Evolutionary conservation across 2,888 invertebrate species (phyloP).

Genomic region (Dermolepida albohirtum): DNA sequence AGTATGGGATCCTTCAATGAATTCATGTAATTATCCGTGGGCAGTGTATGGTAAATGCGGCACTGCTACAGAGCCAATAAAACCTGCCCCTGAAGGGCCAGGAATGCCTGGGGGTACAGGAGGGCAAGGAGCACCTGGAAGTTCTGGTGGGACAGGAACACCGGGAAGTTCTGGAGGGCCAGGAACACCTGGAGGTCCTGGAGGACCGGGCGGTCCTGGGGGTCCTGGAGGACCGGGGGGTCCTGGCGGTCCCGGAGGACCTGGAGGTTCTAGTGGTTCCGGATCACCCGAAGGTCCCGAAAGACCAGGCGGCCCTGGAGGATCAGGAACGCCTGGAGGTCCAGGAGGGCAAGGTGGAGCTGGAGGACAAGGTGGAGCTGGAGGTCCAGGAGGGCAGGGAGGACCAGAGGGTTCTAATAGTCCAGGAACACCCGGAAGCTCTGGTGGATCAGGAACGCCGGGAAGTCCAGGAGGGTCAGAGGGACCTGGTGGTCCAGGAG

Average conservation of each 20-base stretch:
- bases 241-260: slow-evolving; percentile 59
- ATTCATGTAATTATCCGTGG: slow-evolving; percentile 42
- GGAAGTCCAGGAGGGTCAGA: slow-evolving; percentile 13
- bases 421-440: slow-evolving; percentile 46
- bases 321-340: not conserved
- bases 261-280: slow-evolving; percentile 46
- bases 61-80: slow-evolving; percentile 36
- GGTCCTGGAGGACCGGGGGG: slow-evolving; percentile 71
- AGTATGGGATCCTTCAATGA: slow-evolving; percentile 43
- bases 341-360: not conserved
- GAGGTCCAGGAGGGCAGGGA: slow-evolving; percentile 71
- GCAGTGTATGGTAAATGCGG: slow-evolving; percentile 44
- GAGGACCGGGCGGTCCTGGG: slow-evolving; percentile 4
- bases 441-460: slow-evolving; percentile 43
- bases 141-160: slow-evolving; percentile 54
- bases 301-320: not conserved
- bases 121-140: slow-evolving; percentile 40
- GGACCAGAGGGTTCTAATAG: slow-evolving; percentile 62
- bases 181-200: slow-evolving; percentile 54
- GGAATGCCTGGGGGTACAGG: slow-evolving; percentile 38
- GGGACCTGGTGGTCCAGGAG: slow-evolving; percentile 35
- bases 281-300: slow-evolving; percentile 41
- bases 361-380: slow-evolving; percentile 18
- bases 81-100: slow-evolving; percentile 24
- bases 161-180: slow-evolving; percentile 57